A percentile compares a stretch with the other conserved stretches of the same genome.
Conservation (phyloP, 2,797 vertebrate genomes). For the Phoebastria nigripes region DNA sequence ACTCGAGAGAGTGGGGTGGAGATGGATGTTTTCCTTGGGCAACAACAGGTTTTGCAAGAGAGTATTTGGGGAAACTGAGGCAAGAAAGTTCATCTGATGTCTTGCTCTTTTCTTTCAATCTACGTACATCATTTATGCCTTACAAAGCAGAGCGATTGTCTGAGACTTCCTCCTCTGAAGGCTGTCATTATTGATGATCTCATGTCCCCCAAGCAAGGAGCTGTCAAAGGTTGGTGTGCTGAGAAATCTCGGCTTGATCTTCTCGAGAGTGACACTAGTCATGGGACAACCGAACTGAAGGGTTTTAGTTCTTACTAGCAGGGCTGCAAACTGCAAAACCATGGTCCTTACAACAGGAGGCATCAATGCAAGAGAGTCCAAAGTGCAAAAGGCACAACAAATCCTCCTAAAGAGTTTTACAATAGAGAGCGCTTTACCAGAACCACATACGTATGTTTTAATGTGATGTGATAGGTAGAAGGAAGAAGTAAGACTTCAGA, state of each 20-base stretch:
- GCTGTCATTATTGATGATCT: neutral
- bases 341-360: neutral
- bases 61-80: neutral
- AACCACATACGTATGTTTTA: rapidly evolving
- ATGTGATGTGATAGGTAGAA: neutral
- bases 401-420: neutral
- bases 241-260: neutral
- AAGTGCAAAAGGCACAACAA: neutral
- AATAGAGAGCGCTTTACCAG: neutral
- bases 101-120: neutral
- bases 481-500: neutral
- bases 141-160: neutral
- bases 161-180: neutral
- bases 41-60: neutral
- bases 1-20: rapidly evolving
- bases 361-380: neutral
- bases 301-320: neutral
- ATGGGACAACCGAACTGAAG: neutral
- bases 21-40: neutral
- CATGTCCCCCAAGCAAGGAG: neutral
- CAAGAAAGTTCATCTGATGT: rapidly evolving
- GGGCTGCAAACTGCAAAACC: neutral
- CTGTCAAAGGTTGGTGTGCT: neutral
- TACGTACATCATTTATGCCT: neutral
- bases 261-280: neutral